Base-by-base conservation (phyloP, 2,113 vertebrate species). In the Microtus montanus region DNA sequence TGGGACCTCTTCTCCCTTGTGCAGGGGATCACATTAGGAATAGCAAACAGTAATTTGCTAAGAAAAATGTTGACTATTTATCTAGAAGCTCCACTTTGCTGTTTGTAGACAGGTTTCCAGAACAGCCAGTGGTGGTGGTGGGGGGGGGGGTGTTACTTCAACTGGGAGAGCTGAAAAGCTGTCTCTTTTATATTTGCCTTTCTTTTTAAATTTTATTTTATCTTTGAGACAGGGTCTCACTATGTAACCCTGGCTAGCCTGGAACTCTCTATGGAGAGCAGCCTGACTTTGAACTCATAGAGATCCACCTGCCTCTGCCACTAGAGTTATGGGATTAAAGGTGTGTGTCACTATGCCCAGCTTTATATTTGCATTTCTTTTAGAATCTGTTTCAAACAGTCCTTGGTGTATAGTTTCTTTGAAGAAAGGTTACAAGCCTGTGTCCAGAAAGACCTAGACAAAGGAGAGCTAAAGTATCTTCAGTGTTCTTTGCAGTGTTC, bases 281-380 rank as follows among this genome's bases (percentile, higher is more conserved):
- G 30, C 30, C 17, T 86, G 41, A 33, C 30, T 64, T 86, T 68
- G 44, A 86, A 68, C 30, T 70, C 64, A 54, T 17, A 54, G 15
- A 54, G 54, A 54, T 54, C 52, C 52, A 54, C 54, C 54, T 54
- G 54, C 54, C 54, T 54, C 54, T 54, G 54, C 54, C 52, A 54
- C 54, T 47, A 35, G 28, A 70, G 84, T 70, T 19, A 47, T n/a
- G 9, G 20, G 5, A 26, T 70, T 86, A 70, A 49, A 70, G 64
- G 33, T 49, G 17, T 68, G 33, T 38, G 5, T 19, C 30, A 86
- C 63, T 13, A 35, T 22, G 30, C 44, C 63, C 38, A 14, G 26
- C 17, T 85, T 58, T 79, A 66, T 30, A 85, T 93, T 91, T 96
- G 13, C 30, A 47, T 75, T 77, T 91, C 73, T 89, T 35, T 93